Evolutionary conservation across 2,888 invertebrate genomes (phyloP), one percentile per base, ranked within the genome.

Genomic region (Cheilosia variabilis): DNA sequence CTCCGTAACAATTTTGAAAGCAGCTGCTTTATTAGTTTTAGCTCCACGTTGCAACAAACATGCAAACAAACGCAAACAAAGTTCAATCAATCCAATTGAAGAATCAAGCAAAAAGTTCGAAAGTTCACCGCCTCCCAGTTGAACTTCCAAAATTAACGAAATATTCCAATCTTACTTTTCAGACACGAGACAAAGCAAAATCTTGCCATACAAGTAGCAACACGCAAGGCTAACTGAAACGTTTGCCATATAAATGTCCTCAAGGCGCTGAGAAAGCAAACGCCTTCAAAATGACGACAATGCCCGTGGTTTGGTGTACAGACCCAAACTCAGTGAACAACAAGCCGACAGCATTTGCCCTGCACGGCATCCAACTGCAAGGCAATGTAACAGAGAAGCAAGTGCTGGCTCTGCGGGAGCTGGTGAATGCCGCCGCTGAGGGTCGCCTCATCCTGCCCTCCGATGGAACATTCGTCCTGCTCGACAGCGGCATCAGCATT

Each of bases 221-320:
- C 37, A 52, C 52, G 19, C 27, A 52, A 76, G 57, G 65, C 72
- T 62, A 63, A 55, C 4, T n/a, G 4, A 76, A 62, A 57, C 57
- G 52, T 72, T 77, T 45, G 71, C 80, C 80, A 63, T 66, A 47
- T 66, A 47, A 69, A 34, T 53, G 45, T 47, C 45, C 53, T 4
- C 27, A 15, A 68, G 41, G 2, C 27, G 31, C 31, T n/a, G 9
- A n/a, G 45, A 72, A 7, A 19, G 43, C 2, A 37, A 45, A 4
- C 41, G n/a, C 68, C 72, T 72, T 53, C 55, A 88, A 90, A 80
- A 92, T 92, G 92, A 89, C 93, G 86, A 90, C 92, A 87, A 92
- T 92, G 90, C 92, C 92, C 45, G 93, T 92, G 65, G 93, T 92
- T 65, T 92, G 92, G 92, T 92, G 92, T 87, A 91, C 92, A 86